These are phyloP conservation scores for Hozukius guyotensis DNA, from an alignment of 2,797 vertebrate genomes.

Conservation along the genomic window DNA sequence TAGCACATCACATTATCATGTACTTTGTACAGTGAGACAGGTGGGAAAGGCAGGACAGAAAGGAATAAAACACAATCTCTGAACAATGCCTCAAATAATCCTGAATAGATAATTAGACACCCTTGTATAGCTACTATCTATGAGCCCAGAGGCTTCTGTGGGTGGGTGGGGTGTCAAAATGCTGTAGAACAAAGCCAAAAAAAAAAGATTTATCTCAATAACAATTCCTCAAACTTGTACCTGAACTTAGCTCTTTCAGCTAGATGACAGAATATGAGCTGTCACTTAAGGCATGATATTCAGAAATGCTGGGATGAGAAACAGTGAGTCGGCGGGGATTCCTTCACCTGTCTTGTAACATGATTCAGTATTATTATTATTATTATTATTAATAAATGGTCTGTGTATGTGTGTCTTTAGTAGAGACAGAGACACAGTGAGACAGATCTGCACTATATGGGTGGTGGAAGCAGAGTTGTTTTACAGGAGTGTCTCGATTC, in stretches of 20 bases:
- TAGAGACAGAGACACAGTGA: background rate
- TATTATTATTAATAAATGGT: background rate
- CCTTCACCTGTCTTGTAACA: constrained; percentile 18
- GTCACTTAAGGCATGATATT: constrained; percentile 14
- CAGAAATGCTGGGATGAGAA: constrained; percentile 25
- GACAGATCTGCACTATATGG: background rate
- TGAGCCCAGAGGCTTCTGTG: background rate
- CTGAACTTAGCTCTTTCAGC: constrained; percentile 23
- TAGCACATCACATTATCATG: constrained; percentile 28
- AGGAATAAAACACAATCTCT: background rate
- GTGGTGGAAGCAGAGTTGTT: background rate
- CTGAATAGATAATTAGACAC: constrained; percentile 19
- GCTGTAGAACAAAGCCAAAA: constrained; percentile 24
- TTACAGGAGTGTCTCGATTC: background rate
- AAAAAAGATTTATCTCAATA: constrained; percentile 39
- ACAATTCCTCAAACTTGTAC: constrained; percentile 27
- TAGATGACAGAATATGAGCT: constrained; percentile 13
- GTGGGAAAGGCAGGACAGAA: background rate
- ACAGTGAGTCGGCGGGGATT: constrained; percentile 16
- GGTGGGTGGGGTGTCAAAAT: constrained; percentile 9
- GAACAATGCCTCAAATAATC: constrained; percentile 27
- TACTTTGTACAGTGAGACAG: constrained; percentile 10
- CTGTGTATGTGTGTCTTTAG: background rate
- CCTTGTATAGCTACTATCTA: background rate
- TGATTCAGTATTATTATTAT: constrained; percentile 12